Conservation (phyloP, 2,888 invertebrate genomes). For the Chalcis sispes region DNA sequence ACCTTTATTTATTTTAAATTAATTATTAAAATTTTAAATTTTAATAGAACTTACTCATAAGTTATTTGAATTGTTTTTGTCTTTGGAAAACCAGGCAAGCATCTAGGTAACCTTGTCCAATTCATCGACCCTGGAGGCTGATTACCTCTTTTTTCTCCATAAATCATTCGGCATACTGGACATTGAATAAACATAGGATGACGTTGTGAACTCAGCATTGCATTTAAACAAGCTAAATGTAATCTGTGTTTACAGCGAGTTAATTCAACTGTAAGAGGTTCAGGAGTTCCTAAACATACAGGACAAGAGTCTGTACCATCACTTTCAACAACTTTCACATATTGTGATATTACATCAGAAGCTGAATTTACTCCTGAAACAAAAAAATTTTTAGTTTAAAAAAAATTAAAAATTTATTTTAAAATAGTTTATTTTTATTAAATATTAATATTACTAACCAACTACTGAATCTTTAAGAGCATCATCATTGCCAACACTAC, state of each 20-base stretch:
- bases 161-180: constrained; percentile 89
- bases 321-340: constrained; percentile 82
- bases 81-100: constrained; percentile 83
- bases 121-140: constrained; percentile 91
- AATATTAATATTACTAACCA: constrained; percentile 69
- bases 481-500: constrained; percentile 85
- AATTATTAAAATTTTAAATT: no score
- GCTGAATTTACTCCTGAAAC: constrained; percentile 78
- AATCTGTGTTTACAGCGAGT: constrained; percentile 87
- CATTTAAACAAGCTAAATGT: constrained; percentile 88
- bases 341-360: constrained; percentile 82
- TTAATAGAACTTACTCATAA: constrained; percentile 82
- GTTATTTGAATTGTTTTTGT: constrained; percentile 88
- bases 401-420: constrained; percentile 5
- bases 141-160: constrained; percentile 87
- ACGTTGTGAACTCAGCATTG: constrained; percentile 83
- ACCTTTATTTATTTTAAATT: no score
- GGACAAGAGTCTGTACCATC: constrained; percentile 86
- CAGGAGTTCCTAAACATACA: constrained; percentile 80
- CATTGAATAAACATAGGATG: constrained; percentile 86
- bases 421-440: constrained; percentile 28
- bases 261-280: constrained; percentile 80
- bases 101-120: constrained; percentile 84
- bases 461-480: constrained; percentile 80
- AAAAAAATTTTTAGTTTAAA: background rate